phyloP scores from a whole-genome alignment of 2,888 invertebrate species.

The Noctua comes region DNA sequence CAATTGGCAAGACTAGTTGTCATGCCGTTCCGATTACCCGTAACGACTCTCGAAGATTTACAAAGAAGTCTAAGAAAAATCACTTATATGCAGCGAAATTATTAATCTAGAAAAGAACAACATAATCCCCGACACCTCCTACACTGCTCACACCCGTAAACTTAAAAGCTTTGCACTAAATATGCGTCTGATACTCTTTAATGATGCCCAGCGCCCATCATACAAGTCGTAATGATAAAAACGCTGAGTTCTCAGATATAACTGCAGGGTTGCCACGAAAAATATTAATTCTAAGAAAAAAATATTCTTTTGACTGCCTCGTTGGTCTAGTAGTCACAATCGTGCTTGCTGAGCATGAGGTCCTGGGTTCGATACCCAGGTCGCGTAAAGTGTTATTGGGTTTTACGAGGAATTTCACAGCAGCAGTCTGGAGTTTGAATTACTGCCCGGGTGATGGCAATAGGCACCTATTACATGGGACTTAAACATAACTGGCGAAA shows the following conservation, averaged over 20 bases:
- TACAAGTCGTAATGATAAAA: slow-evolving; percentile 68
- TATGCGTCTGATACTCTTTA: slow-evolving; percentile 43
- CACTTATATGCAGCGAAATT: not conserved
- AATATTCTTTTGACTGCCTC: not conserved
- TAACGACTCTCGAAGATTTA: too few species aligned
- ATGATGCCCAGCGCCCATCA: slow-evolving; percentile 57
- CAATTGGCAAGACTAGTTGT: too few species aligned
- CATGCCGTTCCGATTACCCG: too few species aligned
- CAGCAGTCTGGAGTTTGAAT: too few species aligned
- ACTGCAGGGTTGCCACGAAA: slow-evolving; percentile 37
- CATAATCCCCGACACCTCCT: slow-evolving; percentile 21
- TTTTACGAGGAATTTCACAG: too few species aligned
- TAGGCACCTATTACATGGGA: too few species aligned
- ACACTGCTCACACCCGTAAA: slow-evolving; percentile 37
- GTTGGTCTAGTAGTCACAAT: too few species aligned
- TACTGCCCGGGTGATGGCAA: too few species aligned
- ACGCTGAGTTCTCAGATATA: slow-evolving; percentile 53
- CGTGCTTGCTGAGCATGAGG: not conserved
- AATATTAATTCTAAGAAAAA: slow-evolving; percentile 3
- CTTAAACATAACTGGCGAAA: too few species aligned
- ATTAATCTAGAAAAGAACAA: not conserved
- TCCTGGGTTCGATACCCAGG: not conserved
- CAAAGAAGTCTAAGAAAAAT: not conserved
- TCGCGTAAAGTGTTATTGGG: not conserved
- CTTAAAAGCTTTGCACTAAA: slow-evolving; percentile 52